phyloP scores from a whole-genome alignment of 2,888 invertebrate species.

The Druceiella hillmani region DNA sequence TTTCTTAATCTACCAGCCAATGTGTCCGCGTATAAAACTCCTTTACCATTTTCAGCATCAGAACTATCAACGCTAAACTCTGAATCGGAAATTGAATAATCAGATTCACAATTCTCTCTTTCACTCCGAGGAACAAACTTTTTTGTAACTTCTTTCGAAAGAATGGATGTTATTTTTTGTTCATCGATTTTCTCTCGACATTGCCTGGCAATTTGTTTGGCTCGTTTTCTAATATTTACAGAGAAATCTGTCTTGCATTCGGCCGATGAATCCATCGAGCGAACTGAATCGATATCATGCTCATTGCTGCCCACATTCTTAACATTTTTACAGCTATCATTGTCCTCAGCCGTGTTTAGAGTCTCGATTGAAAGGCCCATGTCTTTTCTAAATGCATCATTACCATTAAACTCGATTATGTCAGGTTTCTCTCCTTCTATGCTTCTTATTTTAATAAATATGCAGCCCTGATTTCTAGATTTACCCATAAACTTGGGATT shows the following conservation, averaged over 20 bases:
- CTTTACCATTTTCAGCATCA: too few relatives aligned
- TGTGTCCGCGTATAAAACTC: neutral
- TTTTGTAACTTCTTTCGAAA: neutral
- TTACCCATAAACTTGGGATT: slow-evolving; percentile 36
- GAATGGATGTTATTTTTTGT: slow-evolving; percentile 19
- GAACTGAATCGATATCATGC: slow-evolving; percentile 29
- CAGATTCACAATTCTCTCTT: neutral
- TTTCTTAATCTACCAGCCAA: neutral
- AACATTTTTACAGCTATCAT: slow-evolving; percentile 34
- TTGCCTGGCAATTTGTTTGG: slow-evolving; percentile 37
- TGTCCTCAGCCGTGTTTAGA: slow-evolving; percentile 35
- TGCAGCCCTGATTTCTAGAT: slow-evolving; percentile 32
- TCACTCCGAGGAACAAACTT: neutral
- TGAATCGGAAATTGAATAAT: too few relatives aligned
- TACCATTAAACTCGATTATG: slow-evolving; percentile 34
- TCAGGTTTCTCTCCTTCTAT: slow-evolving; percentile 32
- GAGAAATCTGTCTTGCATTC: slow-evolving; percentile 32
- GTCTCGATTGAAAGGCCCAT: slow-evolving; percentile 46
- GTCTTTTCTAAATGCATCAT: slow-evolving; percentile 36
- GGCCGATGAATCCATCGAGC: slow-evolving; percentile 35
- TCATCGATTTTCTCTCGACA: slow-evolving; percentile 29
- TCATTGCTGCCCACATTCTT: neutral
- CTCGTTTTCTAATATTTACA: slow-evolving; percentile 41
- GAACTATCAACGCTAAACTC: slow-evolving; percentile 3
- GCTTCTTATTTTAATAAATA: slow-evolving; percentile 33